These are phyloP conservation scores for Anorthoa munda DNA, from an alignment of 2,888 invertebrate species.

Conservation along the genomic window DNA sequence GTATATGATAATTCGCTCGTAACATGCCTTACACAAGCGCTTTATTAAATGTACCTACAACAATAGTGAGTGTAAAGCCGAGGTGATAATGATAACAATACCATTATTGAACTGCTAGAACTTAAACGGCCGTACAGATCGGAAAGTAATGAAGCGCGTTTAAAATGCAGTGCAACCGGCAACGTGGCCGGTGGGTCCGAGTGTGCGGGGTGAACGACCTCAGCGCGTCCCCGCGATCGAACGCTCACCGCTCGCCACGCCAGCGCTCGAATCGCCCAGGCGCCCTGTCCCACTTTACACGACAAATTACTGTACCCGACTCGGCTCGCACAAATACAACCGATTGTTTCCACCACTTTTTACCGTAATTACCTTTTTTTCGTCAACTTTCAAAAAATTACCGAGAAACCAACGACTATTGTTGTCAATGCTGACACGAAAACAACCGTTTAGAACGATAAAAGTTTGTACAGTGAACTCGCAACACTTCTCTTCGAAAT, in stretches of 20 bases:
- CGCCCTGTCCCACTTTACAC: conserved; percentile 72
- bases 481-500: conserved; percentile 34
- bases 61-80: conserved; percentile 42
- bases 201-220: conserved; percentile 85
- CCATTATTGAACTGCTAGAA: conserved; percentile 69
- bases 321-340: conserved; percentile 59
- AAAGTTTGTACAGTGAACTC: conserved; percentile 13
- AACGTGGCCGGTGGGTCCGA: conserved; percentile 76
- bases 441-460: conserved; percentile 17
- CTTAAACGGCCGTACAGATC: conserved; percentile 63
- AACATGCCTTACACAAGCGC: conserved; percentile 44
- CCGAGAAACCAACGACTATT: conserved; percentile 25
- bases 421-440: conserved; percentile 42
- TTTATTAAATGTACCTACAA: conserved; percentile 50
- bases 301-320: conserved; percentile 73
- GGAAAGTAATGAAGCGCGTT: conserved; percentile 74
- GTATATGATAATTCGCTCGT: conserved; percentile 45
- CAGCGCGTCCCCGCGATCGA: conserved; percentile 87
- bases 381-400: conserved; percentile 37
- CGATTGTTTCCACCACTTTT: conserved; percentile 56
- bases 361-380: conserved; percentile 56
- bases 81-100: conserved; percentile 60
- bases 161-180: conserved; percentile 69
- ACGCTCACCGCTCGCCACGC: conserved; percentile 75
- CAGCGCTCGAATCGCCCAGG: conserved; percentile 69